Conservation (phyloP, 2,888 invertebrate genomes). For the Lottia scabra region DNA sequence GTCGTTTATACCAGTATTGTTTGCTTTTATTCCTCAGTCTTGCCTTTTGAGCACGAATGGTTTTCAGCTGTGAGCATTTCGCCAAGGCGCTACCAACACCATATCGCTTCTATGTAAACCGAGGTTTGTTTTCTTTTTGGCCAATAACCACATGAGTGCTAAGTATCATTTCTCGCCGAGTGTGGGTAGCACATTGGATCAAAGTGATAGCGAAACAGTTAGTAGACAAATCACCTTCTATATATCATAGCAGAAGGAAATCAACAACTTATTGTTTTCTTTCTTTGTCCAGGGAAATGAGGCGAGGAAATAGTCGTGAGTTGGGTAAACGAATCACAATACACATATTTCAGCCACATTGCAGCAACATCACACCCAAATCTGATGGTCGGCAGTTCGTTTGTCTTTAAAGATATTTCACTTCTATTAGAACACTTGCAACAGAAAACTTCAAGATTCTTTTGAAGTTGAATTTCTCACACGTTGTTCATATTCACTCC, state of each 20-base stretch:
- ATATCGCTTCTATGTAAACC: constrained; percentile 17
- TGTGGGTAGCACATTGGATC: constrained; percentile 20
- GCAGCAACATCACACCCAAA: constrained; percentile 5
- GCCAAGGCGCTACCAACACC: constrained; percentile 8
- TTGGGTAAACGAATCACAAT: background rate
- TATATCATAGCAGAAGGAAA: constrained; percentile 6
- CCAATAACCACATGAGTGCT: constrained; percentile 16
- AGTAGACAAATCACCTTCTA: background rate
- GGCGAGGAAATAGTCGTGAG: constrained; percentile 4
- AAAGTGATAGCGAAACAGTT: constrained; percentile 15
- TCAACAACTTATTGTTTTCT: constrained; percentile 19
- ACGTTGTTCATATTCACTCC: background rate
- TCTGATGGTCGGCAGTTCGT: constrained; percentile 11
- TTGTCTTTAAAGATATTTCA: constrained; percentile 8
- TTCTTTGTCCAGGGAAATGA: constrained; percentile 8
- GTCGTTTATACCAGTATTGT: constrained; percentile 31
- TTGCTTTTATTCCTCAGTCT: constrained; percentile 29
- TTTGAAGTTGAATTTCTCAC: background rate
- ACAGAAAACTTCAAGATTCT: background rate
- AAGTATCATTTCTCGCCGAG: constrained; percentile 19
- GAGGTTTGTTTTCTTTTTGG: constrained; percentile 16
- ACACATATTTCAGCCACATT: background rate
- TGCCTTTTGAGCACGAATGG: constrained; percentile 23
- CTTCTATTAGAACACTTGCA: constrained; percentile 2
- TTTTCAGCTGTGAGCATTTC: constrained; percentile 15